phyloP scores from a whole-genome alignment of 2,888 invertebrate genomes.

The Dolichomitus sp. region DNA sequence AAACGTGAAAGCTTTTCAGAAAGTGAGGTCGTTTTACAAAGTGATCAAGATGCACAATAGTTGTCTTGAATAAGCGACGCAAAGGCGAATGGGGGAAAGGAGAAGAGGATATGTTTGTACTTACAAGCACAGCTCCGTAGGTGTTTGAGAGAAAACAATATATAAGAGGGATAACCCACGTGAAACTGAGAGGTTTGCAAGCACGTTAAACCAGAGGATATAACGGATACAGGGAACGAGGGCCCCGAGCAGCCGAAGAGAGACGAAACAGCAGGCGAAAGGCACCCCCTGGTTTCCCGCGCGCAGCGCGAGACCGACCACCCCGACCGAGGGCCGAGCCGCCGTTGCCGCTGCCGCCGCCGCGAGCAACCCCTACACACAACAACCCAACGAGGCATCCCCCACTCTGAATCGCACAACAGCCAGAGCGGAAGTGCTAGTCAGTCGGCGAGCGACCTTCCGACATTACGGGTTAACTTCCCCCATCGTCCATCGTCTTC shows the following conservation, averaged over 20 bases:
- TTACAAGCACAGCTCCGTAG: constrained; percentile 18
- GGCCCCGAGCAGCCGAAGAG: constrained; percentile 6
- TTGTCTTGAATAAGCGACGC: background rate
- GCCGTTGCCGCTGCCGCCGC: constrained; percentile 62
- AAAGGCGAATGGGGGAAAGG: background rate
- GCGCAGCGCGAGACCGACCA: constrained; percentile 63
- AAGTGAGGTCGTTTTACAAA: background rate
- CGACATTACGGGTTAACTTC: constrained; percentile 85
- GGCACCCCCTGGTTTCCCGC: constrained; percentile 67
- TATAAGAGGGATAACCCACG: constrained; percentile 23
- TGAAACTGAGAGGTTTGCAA: constrained; percentile 36
- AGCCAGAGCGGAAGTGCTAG: constrained; percentile 86
- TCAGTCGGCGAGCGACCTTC: constrained; percentile 86
- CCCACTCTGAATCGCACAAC: constrained; percentile 86
- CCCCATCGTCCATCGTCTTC: constrained; percentile 79
- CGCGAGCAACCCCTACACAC: constrained; percentile 84
- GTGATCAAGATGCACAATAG: constrained; percentile 14
- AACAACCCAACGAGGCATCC: constrained; percentile 85
- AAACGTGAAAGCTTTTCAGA: background rate
- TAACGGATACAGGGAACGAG: background rate
- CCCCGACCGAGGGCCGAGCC: constrained; percentile 51
- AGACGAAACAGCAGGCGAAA: constrained; percentile 49
- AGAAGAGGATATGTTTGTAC: constrained; percentile 26
- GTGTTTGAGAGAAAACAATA: background rate
- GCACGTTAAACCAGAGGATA: constrained; percentile 4